phyloP scores from a whole-genome alignment of 2,888 invertebrate genomes.

The Andrena chrysosceles region DNA sequence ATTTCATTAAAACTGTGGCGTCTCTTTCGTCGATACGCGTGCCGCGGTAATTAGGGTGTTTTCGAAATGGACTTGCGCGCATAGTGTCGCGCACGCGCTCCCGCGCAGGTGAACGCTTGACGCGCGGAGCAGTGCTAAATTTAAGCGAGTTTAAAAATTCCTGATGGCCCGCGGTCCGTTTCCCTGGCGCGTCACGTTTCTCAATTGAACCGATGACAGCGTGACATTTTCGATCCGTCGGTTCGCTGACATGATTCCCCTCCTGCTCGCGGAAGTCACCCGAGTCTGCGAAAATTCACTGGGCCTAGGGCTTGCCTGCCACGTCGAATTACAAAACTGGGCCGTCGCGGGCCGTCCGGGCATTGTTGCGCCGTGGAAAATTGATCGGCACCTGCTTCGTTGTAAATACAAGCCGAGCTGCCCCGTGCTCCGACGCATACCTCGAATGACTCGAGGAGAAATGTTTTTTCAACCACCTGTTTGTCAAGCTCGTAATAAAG shows the following conservation, averaged over 20 bases:
- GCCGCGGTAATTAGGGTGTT: conserved; percentile 1
- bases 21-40: background rate
- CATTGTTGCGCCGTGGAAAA: conserved; percentile 48
- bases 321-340: background rate
- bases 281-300: background rate
- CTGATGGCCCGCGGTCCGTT: conserved; percentile 34
- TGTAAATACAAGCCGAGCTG: conserved; percentile 50
- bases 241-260: conserved; percentile 46
- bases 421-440: conserved; percentile 31
- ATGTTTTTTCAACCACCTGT: conserved; percentile 70
- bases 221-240: conserved; percentile 40
- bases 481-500: conserved; percentile 53
- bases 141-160: conserved; percentile 58
- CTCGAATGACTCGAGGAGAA: conserved; percentile 64
- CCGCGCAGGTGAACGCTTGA: conserved; percentile 28
- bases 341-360: conserved; percentile 13
- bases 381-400: conserved; percentile 68
- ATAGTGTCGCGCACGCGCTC: background rate
- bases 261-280: background rate
- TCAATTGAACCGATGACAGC: conserved; percentile 40
- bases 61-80: conserved; percentile 1
- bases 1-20: too few relatives aligned
- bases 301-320: background rate
- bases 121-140: conserved; percentile 48
- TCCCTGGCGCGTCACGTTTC: conserved; percentile 28